These are phyloP conservation scores for Anticlea derivata DNA, from an alignment of 2,888 invertebrate species.

Conservation along the genomic window DNA sequence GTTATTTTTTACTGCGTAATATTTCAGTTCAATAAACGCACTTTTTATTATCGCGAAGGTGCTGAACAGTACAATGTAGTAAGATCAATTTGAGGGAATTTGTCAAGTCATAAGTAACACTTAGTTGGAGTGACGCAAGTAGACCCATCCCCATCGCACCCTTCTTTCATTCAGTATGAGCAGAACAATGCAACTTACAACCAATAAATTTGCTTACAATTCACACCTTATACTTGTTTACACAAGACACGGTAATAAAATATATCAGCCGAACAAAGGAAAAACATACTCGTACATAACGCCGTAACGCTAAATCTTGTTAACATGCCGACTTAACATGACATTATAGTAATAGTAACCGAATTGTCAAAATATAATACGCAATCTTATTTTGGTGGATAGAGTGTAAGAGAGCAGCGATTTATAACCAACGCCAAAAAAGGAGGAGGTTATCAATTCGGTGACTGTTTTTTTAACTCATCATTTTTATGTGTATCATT, in stretches of 20 bases:
- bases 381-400: conserved; percentile 34
- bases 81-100: conserved; percentile 33
- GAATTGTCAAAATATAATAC: conserved; percentile 78
- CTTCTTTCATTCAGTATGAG: conserved; percentile 49
- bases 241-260: conserved; percentile 80
- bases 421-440: too few relatives aligned
- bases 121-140: conserved; percentile 33
- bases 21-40: too few relatives aligned
- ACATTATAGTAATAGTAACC: conserved; percentile 71
- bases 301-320: conserved; percentile 61
- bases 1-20: too few relatives aligned
- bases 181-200: conserved; percentile 67
- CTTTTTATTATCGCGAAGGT: too few relatives aligned
- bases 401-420: conserved; percentile 43
- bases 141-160: conserved; percentile 50
- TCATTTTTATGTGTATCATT: too few relatives aligned
- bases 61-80: background rate
- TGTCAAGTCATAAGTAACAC: conserved; percentile 33
- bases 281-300: conserved; percentile 57
- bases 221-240: conserved; percentile 79
- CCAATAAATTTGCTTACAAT: conserved; percentile 78
- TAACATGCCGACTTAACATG: conserved; percentile 60
- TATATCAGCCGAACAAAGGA: conserved; percentile 74
- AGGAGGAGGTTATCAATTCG: too few relatives aligned
- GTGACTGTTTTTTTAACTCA: too few relatives aligned